These are phyloP conservation scores for Silurus meridionalis DNA, from an alignment of 2,113 vertebrate species.

Conservation along the genomic window DNA sequence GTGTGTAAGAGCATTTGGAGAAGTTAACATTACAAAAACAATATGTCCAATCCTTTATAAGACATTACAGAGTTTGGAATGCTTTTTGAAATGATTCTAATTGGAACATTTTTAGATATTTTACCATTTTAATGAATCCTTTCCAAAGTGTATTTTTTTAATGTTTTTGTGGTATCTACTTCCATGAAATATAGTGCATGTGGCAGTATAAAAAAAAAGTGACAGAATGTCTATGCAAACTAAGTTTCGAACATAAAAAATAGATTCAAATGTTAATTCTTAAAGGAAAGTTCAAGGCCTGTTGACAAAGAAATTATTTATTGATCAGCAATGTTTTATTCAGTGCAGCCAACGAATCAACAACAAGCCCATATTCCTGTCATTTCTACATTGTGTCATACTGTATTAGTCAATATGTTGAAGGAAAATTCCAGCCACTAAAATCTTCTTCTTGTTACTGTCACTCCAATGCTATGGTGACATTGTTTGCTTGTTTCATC, in stretches of 20 bases:
- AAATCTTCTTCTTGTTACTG: slow-evolving; percentile 71
- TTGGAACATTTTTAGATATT: neutral
- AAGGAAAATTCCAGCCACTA: slow-evolving; percentile 62
- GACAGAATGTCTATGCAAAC: neutral
- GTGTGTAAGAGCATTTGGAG: neutral
- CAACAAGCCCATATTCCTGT: slow-evolving; percentile 65
- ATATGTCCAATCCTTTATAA: neutral
- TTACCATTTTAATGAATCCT: no score
- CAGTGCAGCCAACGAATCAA: slow-evolving; percentile 54
- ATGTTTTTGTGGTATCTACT: neutral
- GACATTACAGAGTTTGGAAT: neutral
- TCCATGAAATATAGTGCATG: neutral
- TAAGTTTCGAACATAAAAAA: neutral
- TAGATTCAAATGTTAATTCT: neutral
- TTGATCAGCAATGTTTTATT: slow-evolving; percentile 76
- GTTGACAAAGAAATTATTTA: slow-evolving; percentile 65
- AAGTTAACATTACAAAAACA: neutral
- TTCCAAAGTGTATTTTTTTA: neutral
- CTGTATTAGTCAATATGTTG: slow-evolving; percentile 53
- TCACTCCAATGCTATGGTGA: slow-evolving; percentile 67
- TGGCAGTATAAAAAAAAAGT: neutral
- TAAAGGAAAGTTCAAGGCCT: slow-evolving; percentile 30
- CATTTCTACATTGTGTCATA: slow-evolving; percentile 66
- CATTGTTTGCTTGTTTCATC: slow-evolving; percentile 63
- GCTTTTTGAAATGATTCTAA: neutral